Base-by-base conservation (phyloP, 2,113 vertebrate genomes). In the Salvelinus fontinalis region DNA sequence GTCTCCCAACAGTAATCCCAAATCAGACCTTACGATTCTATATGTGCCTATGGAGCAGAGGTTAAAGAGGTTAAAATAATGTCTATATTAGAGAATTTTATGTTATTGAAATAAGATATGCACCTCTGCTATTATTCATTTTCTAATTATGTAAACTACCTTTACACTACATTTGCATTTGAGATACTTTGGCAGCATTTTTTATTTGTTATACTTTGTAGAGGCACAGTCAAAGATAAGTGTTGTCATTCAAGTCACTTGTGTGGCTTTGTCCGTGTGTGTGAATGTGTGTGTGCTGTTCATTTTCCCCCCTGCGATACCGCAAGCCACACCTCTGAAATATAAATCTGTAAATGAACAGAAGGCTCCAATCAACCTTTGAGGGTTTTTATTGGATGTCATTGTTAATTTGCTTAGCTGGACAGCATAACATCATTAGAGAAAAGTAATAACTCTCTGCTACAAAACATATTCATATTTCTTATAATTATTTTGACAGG, bases 381-480 rank as follows among this genome's bases (percentile, higher is more conserved):
- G 83, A 85, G 87, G 88, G 84, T 80, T 85, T 85, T 90, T 87
- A 88, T 90, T 86, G 85, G 83, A 91, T 89, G 85, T 88, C 84
- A 91, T 93, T 85, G 91, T 89, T 92, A 77, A 86, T 76, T 79
- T 83, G 84, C 88, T 84, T 86, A 86, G 89, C 85, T 88, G 74
- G 83, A 83, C 86, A 79, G 82, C 85, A 83, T 89, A 91, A 91
- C 90, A 88, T 87, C 88, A 89, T 90, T 92, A 88, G 86, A 88
- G 80, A 87, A 86, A 83, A 87, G 81, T 85, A 82, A 82, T 85
- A 70, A 75, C 69, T 59, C 86, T 76, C 76, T 85, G 86, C 89
- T 89, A 87, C 90, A 91, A 91, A 91, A 91, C 86, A 87, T 88
- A 83, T 90, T 85, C 86, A 90, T 91, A 86, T 89, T 89, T 80